Evolutionary conservation across 2,113 vertebrate species (phyloP), one percentile per base, ranked within the genome.

Genomic region (Murina feae): DNA sequence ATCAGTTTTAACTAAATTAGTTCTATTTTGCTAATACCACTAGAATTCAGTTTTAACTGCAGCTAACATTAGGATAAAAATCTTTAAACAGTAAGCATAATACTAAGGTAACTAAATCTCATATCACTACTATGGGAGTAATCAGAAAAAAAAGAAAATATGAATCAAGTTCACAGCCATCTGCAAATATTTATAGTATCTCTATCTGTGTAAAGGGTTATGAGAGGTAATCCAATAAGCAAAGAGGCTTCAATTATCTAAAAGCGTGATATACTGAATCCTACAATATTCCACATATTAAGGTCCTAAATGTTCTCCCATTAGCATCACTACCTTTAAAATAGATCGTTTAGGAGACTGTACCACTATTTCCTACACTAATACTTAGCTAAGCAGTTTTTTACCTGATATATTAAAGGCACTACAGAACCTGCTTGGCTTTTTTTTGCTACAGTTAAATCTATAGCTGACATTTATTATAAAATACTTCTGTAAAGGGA

Each of bases 391-490:
- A 97, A 97, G 96, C 96, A 96, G 60, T 97, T 98, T 96, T 93
- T 91, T 93, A 80, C 42, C 97, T 96, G 97, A 97, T 55, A 97
- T 94, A 97, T 97, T 96, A 97, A 98, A 28, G 23, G 88, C 35
- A 85, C 91, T 96, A 95, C 23, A 13, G 86, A 97, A 95, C 76
- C 84, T 72, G 74, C 71, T 60, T 60, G 58, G 9, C 21, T 96
- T 97, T 97, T 98, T 94, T 97, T 72, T 88, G 89, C 65, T 88
- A 91, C 93, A 85, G 93, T 97, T 97, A 98, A 97, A 98, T 98
- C 98, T 96, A 98, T 98, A 98, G 95, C 83, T 94, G 97, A 98
- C 98, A 97, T 97, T 96, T 96, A 97, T 98, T 97, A 98, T 65
- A 96, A 98, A 98, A 97, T 91, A 96, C 76, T 97, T 97, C 94